A percentile compares a stretch with the other conserved stretches of the same genome.
Evolutionary conservation across 2,113 vertebrate species (phyloP).

Genomic region (Zosterops japonicus): DNA sequence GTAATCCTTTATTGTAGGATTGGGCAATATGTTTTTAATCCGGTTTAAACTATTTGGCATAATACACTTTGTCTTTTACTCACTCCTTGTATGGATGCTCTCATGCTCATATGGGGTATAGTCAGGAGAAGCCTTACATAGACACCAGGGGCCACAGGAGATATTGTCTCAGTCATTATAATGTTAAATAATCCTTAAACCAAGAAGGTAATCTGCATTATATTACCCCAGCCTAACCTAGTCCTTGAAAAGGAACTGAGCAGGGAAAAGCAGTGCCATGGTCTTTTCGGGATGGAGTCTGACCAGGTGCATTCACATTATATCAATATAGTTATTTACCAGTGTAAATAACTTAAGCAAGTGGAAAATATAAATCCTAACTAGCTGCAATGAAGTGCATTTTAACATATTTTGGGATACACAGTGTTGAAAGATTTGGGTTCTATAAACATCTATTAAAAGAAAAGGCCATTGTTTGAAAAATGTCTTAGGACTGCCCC

Average conservation of each 20-base stretch:
- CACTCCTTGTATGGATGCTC: neutral
- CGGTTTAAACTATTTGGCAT: neutral
- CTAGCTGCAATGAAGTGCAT: neutral
- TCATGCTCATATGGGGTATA: accelerated
- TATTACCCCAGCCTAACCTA: neutral
- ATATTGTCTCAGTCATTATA: neutral
- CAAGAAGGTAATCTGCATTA: neutral
- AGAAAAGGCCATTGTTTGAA: neutral
- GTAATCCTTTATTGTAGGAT: neutral
- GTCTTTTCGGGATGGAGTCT: neutral
- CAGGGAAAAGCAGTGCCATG: neutral
- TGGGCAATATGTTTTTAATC: neutral
- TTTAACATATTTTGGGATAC: neutral
- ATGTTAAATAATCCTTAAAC: neutral
- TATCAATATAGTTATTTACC: neutral
- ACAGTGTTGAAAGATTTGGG: neutral
- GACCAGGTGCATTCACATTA: neutral
- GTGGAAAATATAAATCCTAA: neutral
- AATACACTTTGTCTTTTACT: neutral
- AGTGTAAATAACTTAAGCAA: neutral
- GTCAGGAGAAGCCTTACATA: neutral
- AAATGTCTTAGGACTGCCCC: neutral
- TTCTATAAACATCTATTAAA: neutral
- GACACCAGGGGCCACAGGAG: neutral
- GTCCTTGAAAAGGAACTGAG: neutral